These are phyloP conservation scores for Acronicta aceris DNA, from an alignment of 2,888 invertebrate genomes.

Conservation along the genomic window DNA sequence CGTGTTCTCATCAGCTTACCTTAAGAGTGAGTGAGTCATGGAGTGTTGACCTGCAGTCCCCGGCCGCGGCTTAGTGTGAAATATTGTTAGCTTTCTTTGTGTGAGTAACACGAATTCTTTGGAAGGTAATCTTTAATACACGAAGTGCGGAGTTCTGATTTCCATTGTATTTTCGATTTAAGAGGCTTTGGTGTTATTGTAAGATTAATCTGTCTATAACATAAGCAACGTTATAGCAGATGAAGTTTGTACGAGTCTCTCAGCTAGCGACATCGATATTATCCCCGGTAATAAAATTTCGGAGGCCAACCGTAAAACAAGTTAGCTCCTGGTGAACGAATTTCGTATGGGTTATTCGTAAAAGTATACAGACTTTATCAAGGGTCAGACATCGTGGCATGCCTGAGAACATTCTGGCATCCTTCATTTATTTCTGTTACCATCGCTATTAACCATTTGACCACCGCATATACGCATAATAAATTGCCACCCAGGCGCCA, in stretches of 20 bases:
- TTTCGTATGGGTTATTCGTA: no score
- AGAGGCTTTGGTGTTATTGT: neutral
- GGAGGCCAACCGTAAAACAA: neutral
- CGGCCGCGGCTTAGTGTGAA: slow-evolving; percentile 39
- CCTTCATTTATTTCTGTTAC: slow-evolving; percentile 50
- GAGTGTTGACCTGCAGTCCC: slow-evolving; percentile 73
- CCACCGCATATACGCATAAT: slow-evolving; percentile 32
- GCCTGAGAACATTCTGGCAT: slow-evolving; percentile 15
- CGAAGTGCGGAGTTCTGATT: slow-evolving; percentile 32
- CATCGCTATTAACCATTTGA: slow-evolving; percentile 38
- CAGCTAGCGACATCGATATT: no score
- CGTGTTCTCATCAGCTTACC: slow-evolving; percentile 61
- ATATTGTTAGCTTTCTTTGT: slow-evolving; percentile 48
- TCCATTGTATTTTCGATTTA: slow-evolving; percentile 1
- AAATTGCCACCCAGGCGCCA: slow-evolving; percentile 45
- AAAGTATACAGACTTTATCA: slow-evolving; percentile 12
- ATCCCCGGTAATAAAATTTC: neutral
- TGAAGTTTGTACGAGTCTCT: no score
- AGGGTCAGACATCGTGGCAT: slow-evolving; percentile 29
- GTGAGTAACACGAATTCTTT: slow-evolving; percentile 53
- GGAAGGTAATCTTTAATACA: slow-evolving; percentile 46
- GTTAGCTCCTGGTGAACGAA: no score
- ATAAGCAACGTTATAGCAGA: neutral
- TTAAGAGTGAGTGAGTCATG: slow-evolving; percentile 72
- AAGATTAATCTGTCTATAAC: neutral